phyloP scores from a whole-genome alignment of 2,888 invertebrate genomes.

The Thumatha senex region DNA sequence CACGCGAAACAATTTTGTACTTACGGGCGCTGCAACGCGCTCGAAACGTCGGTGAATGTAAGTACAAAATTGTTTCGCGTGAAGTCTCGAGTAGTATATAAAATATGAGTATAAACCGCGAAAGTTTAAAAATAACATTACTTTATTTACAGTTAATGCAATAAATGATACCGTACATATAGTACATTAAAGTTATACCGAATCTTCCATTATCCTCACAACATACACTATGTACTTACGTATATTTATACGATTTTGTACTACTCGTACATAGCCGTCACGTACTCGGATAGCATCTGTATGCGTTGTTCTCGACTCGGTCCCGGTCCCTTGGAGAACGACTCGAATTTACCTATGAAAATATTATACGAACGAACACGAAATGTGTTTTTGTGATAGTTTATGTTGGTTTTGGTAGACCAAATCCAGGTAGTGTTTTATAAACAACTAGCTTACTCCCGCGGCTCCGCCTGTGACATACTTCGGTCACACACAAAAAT shows the following conservation, averaged over 20 bases:
- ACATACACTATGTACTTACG: slow-evolving; percentile 3
- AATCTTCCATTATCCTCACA: slow-evolving; percentile 4
- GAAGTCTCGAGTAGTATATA: no score
- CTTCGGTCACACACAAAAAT: no score
- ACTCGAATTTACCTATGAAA: slow-evolving; percentile 62
- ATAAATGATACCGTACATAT: no score
- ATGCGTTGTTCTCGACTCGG: slow-evolving; percentile 39
- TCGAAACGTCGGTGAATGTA: no score
- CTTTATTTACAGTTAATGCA: no score
- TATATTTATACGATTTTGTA: slow-evolving; percentile 24
- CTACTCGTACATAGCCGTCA: slow-evolving; percentile 47
- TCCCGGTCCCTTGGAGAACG: slow-evolving; percentile 53
- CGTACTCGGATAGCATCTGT: slow-evolving; percentile 55
- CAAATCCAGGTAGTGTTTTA: background rate
- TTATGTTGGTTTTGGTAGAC: background rate
- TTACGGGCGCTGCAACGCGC: no score
- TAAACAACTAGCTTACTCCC: no score
- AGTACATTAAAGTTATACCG: background rate
- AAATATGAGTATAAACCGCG: no score
- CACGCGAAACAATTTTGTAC: no score
- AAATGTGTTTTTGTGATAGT: slow-evolving; percentile 16
- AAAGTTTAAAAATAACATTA: no score
- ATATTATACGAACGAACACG: slow-evolving; percentile 41
- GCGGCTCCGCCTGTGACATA: no score
- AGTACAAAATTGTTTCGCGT: no score